Conservation (phyloP, 2,888 invertebrate genomes). For the Diadegma fenestrale region DNA sequence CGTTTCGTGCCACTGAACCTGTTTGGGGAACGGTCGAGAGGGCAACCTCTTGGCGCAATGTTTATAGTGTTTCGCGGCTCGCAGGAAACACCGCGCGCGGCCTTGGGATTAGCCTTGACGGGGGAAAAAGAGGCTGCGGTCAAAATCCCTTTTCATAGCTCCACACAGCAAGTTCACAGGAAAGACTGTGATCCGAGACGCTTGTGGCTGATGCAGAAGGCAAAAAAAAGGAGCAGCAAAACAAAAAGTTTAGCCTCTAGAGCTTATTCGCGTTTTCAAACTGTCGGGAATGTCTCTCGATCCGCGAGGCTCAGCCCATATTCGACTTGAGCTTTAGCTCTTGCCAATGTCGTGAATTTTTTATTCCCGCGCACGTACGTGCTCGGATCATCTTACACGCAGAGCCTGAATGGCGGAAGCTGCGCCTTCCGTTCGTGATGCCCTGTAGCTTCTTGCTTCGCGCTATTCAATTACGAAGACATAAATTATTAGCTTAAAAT, state of each 20-base stretch:
- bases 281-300: slow-evolving; percentile 14
- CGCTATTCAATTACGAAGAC: neutral
- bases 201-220: neutral
- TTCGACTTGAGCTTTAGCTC: slow-evolving; percentile 26
- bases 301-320: neutral
- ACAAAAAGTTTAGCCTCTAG: neutral
- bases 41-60: neutral
- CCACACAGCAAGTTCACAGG: neutral
- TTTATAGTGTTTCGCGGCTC: slow-evolving; percentile 37
- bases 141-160: neutral
- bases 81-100: slow-evolving; percentile 21
- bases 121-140: slow-evolving; percentile 10
- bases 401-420: slow-evolving; percentile 6
- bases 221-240: slow-evolving; percentile 4
- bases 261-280: slow-evolving; percentile 15
- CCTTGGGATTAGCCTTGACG: slow-evolving; percentile 51
- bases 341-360: slow-evolving; percentile 20
- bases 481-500: neutral
- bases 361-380: neutral
- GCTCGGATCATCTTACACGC: slow-evolving; percentile 28
- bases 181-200: slow-evolving; percentile 5
- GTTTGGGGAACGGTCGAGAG: slow-evolving; percentile 6
- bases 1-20: slow-evolving; percentile 12
- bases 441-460: slow-evolving; percentile 1
- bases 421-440: neutral